Percentiles rank a stretch among this genome's conserved stretches.
Evolutionary conservation across 53 echinoderm and acorn worm species (phyloP).

Genomic region (Holothuria leucospilota): DNA sequence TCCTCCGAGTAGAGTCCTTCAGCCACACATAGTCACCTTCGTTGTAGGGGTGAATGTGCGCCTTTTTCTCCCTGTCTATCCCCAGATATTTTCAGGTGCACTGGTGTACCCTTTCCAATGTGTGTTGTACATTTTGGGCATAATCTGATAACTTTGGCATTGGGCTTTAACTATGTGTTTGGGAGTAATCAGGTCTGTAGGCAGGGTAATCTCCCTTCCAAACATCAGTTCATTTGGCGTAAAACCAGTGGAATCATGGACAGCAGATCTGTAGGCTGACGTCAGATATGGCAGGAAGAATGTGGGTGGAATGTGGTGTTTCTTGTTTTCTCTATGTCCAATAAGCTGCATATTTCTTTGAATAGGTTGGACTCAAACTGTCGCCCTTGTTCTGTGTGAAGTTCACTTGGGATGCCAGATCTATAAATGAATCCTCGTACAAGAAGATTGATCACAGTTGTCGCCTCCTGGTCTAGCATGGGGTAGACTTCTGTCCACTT

Average conservation of each 20-base stretch:
- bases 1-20: constrained; percentile 15
- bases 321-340: constrained; percentile 37
- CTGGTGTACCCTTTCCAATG: no score
- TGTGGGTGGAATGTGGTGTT: constrained; percentile 43
- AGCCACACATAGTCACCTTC: no score
- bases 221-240: constrained; percentile 56
- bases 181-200: constrained; percentile 43
- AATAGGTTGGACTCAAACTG: constrained; percentile 19
- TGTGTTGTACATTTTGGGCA: not conserved
- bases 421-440: not conserved
- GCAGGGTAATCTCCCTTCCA: constrained; percentile 44
- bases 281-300: constrained; percentile 28
- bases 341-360: not conserved
- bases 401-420: not conserved
- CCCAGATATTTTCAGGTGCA: not conserved
- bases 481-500: constrained; percentile 3
- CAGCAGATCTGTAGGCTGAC: constrained; percentile 56
- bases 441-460: not conserved
- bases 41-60: no score
- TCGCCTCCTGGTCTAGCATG: constrained; percentile 41
- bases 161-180: not conserved
- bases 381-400: constrained; percentile 23
- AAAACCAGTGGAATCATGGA: constrained; percentile 34
- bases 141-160: not conserved
- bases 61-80: not conserved